Evolutionary conservation across 2,113 vertebrate species (phyloP).

Genomic region (Setophaga coronata): DNA sequence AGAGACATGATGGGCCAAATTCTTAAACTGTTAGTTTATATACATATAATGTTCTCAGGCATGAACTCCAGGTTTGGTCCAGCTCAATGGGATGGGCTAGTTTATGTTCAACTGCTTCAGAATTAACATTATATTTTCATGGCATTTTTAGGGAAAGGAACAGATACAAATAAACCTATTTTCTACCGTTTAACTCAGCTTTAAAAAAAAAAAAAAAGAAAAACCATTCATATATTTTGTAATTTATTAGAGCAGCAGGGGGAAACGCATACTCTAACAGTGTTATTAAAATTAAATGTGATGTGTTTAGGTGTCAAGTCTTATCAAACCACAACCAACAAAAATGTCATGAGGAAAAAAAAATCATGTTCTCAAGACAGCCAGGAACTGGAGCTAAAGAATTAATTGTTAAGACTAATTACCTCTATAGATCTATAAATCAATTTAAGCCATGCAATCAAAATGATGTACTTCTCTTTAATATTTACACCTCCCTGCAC

Average conservation of each 20-base stretch:
- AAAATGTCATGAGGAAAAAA: neutral
- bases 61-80: neutral
- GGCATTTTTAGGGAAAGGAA: neutral
- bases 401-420: neutral
- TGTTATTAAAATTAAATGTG: neutral
- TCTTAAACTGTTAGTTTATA: conserved; percentile 40
- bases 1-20: neutral
- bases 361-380: neutral
- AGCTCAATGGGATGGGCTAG: neutral
- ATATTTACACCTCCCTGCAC: neutral
- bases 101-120: neutral
- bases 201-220: neutral
- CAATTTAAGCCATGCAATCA: neutral
- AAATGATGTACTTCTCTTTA: neutral
- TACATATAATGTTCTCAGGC: neutral
- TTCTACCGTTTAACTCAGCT: neutral
- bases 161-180: neutral
- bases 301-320: neutral
- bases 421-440: neutral
- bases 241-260: neutral
- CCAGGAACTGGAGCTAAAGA: neutral
- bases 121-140: neutral
- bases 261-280: neutral
- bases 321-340: neutral
- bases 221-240: neutral